Conservation (phyloP, 2,888 invertebrate species). For the Empis stercorea region DNA sequence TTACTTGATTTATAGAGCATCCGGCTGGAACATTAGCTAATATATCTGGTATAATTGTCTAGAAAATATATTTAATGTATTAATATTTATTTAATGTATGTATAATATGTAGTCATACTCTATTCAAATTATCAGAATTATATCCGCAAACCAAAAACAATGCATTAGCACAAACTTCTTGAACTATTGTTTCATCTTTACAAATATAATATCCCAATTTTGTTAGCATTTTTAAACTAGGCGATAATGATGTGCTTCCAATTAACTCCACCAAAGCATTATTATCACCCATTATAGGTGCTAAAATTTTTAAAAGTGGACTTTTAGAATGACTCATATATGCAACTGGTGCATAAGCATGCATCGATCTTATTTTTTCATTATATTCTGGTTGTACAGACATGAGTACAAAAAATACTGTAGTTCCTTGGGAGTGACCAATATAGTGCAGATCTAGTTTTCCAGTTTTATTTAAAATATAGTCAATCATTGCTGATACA, state of each 20-base stretch:
- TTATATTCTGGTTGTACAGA: conserved; percentile 55
- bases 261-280: conserved; percentile 18
- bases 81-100: conserved; percentile 22
- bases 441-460: conserved; percentile 43
- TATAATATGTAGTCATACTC: conserved; percentile 26
- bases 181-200: conserved; percentile 19
- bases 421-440: conserved; percentile 87
- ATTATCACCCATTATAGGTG: conserved; percentile 25
- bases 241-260: conserved; percentile 45
- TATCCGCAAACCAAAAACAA: conserved; percentile 45
- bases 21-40: conserved; percentile 51
- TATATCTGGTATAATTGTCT: conserved; percentile 56
- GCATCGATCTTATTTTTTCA: conserved; percentile 50
- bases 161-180: conserved; percentile 47
- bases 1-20: conserved; percentile 50
- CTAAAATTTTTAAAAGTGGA: conserved; percentile 28
- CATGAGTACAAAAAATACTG: conserved; percentile 57
- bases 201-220: conserved; percentile 40
- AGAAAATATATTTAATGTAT: conserved; percentile 17
- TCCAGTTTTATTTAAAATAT: conserved; percentile 34
- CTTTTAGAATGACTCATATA: conserved; percentile 44
- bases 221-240: conserved; percentile 38
- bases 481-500: conserved; percentile 71
- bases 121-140: conserved; percentile 35
- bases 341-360: conserved; percentile 57